A percentile compares a stretch with the other conserved stretches of the same genome.
These are phyloP conservation scores for Lampropteryx suffumata DNA, from an alignment of 2,888 invertebrate genomes.

Conservation along the genomic window DNA sequence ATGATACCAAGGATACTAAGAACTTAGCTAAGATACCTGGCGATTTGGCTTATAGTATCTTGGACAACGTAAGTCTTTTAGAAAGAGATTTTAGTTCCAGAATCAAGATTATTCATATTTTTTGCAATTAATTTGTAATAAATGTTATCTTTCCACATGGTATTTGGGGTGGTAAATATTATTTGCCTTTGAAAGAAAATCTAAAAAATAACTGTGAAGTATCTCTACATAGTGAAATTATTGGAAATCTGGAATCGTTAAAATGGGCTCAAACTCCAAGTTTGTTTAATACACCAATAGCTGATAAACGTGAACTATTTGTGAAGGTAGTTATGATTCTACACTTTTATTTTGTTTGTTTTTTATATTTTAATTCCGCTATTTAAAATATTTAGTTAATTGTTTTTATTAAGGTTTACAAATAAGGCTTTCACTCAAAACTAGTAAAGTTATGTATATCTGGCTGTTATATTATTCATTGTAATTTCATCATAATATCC, in stretches of 20 bases:
- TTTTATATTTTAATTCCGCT: no score
- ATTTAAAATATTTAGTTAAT: no score
- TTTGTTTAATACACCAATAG: not conserved
- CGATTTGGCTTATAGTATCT: conserved; percentile 34
- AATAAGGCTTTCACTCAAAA: no score
- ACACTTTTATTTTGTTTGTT: conserved; percentile 29
- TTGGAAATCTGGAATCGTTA: conserved; percentile 47
- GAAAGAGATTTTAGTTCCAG: no score
- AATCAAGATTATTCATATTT: no score
- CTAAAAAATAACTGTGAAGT: conserved; percentile 3
- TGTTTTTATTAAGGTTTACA: no score
- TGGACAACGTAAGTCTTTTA: conserved; percentile 39
- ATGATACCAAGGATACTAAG: conserved; percentile 21
- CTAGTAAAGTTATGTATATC: no score
- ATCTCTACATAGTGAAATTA: conserved; percentile 23
- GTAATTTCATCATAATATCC: no score
- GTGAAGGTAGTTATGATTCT: conserved; percentile 44
- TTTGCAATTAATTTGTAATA: no score
- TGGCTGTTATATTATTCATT: no score
- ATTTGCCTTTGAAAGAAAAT: conserved; percentile 31
- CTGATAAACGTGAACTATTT: conserved; percentile 33
- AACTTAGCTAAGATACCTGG: conserved; percentile 23
- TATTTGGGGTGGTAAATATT: conserved; percentile 44
- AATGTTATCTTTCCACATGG: conserved; percentile 31
- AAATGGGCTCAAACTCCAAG: conserved; percentile 46